Base-by-base conservation (phyloP, 2,113 vertebrate species). In the Silurus meridionalis region DNA sequence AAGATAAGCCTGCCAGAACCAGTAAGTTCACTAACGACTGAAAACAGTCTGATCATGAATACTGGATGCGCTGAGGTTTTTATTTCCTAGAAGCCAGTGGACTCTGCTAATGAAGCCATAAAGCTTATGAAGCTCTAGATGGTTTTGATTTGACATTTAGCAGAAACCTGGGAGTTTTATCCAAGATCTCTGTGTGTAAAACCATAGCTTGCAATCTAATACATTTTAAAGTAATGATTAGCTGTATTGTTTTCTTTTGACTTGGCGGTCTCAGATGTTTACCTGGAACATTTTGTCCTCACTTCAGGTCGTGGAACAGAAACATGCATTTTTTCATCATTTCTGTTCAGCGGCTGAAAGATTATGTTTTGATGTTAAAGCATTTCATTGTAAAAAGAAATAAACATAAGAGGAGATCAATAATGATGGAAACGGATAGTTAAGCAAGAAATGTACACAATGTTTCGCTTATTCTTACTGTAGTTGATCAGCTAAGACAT, bases 1-100 rank as follows among this genome's bases (percentile, higher is more conserved):
- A 58, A 72, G 85, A 88, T 77, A 80, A 83, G 90, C 84, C 91
- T 85, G 88, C 91, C 90, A 90, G 90, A 80, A 28, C 83, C 83
- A 86, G 87, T 92, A 92, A 93, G 91, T 91, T 92, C 92, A 93
- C 92, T 93, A 93, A 94, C 93, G 92, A 94, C 91, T 90, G 87
- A 25, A 46, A 90, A 87, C 88, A 88, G 91, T 90, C 86, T 86
- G 80, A 67, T 88, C 88, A 93, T 94, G 86, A 93, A 94, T 95
- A 93, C 92, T 94, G 87, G 86, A 95, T 93, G 89, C 63, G 72
- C 79, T 4, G 37, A 87, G 79, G 77, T 85, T 85, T 85, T 84
- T 82, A 57, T 81, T 74, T 78, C 71, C 69, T 83, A 75, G 58
- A 58, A 84, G 28, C 17, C 63, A 75, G 50, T 23, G 48, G 72